phyloP scores from a whole-genome alignment of 2,113 vertebrate genomes.

The Otis tarda region DNA sequence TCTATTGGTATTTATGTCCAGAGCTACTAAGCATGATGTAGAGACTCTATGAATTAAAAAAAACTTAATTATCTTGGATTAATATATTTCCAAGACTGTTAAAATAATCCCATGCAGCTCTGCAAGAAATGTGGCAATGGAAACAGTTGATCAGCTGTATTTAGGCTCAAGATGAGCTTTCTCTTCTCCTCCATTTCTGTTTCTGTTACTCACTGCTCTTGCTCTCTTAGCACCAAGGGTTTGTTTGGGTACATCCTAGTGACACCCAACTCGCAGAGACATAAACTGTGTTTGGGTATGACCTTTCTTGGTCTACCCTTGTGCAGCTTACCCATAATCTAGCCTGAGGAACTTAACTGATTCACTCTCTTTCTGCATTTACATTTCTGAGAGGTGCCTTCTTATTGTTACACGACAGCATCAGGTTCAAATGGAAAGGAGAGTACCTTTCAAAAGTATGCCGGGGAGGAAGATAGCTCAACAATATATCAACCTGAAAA shows the following conservation, averaged over 20 bases:
- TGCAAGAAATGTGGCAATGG: not conserved
- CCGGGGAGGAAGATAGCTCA: not conserved
- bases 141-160: not conserved
- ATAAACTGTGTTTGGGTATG: not conserved
- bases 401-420: not conserved
- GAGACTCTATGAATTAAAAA: not conserved
- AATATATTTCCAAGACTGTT: not conserved
- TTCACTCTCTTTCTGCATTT: not conserved
- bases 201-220: not conserved
- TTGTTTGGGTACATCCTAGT: not conserved
- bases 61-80: not conserved
- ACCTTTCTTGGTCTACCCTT: not conserved
- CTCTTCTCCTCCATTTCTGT: not conserved
- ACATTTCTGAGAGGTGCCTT: not conserved
- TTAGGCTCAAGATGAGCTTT: not conserved
- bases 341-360: not conserved
- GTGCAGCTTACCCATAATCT: not conserved
- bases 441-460: not conserved
- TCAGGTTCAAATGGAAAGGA: not conserved
- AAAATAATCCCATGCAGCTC: not conserved
- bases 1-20: not conserved
- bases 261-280: not conserved
- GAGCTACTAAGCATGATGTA: not conserved
- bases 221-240: not conserved
- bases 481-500: not conserved